Conservation (phyloP, 2,113 vertebrate genomes). For the Chloropsis cyanopogon region DNA sequence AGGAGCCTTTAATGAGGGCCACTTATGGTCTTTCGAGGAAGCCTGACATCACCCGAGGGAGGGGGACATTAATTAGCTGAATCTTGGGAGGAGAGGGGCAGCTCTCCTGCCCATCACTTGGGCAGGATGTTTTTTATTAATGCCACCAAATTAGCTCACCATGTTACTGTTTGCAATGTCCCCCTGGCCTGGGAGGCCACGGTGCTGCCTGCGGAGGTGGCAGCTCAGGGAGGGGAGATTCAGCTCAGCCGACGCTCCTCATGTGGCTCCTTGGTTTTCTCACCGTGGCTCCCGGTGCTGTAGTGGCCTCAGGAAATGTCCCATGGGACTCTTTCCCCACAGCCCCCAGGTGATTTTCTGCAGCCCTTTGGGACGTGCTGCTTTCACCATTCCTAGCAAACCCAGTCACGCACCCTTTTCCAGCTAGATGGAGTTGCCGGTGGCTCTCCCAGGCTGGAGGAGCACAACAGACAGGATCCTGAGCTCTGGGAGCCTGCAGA, state of each 20-base stretch:
- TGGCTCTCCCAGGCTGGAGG: background rate
- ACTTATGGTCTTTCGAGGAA: background rate
- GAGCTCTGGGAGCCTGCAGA: accelerated
- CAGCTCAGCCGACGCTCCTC: accelerated
- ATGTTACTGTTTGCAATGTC: background rate
- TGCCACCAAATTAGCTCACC: background rate
- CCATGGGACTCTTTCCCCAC: accelerated
- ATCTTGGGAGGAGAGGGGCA: background rate
- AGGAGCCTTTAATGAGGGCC: conserved; percentile 32
- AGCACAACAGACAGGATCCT: accelerated
- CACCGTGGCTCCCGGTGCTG: accelerated
- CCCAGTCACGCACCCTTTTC: background rate
- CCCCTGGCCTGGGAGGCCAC: background rate
- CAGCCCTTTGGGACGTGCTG: accelerated
- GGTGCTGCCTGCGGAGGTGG: background rate
- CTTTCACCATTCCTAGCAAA: background rate
- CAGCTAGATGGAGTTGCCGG: accelerated
- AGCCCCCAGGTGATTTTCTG: accelerated
- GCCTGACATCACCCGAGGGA: background rate
- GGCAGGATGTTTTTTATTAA: background rate
- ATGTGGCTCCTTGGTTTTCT: accelerated
- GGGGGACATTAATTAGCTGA: conserved; percentile 32
- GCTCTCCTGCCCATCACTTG: background rate
- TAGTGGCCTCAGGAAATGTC: background rate
- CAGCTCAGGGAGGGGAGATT: background rate